phyloP scores from a whole-genome alignment of 2,888 invertebrate genomes.

The Biston stratarius region DNA sequence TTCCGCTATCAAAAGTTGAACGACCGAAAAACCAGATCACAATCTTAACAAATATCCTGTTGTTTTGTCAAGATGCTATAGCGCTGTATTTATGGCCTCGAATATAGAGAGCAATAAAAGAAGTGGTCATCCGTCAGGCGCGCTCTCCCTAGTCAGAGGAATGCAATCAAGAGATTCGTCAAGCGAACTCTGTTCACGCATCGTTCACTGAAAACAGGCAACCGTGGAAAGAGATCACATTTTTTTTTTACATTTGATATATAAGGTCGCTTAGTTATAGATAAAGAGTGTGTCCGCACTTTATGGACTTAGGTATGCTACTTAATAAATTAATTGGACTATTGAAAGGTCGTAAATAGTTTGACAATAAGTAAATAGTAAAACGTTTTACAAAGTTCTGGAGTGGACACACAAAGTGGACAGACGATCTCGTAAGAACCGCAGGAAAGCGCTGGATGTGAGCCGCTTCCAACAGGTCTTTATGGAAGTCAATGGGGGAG shows the following conservation, averaged over 20 bases:
- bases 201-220: constrained; percentile 58
- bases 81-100: constrained; percentile 63
- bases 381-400: too few species aligned
- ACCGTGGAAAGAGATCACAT: constrained; percentile 60
- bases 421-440: too few species aligned
- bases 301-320: constrained; percentile 4
- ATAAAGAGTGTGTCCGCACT: constrained; percentile 23
- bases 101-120: constrained; percentile 65
- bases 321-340: constrained; percentile 13
- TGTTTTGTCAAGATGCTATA: constrained; percentile 57
- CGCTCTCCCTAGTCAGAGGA: constrained; percentile 67
- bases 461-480: too few species aligned
- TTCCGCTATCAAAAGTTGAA: constrained; percentile 17
- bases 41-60: constrained; percentile 32
- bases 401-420: too few species aligned
- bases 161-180: constrained; percentile 80
- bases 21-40: constrained; percentile 17
- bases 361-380: neutral
- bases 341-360: neutral
- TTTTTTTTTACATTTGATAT: constrained; percentile 62
- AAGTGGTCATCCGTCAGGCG: constrained; percentile 73
- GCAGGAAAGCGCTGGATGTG: too few species aligned
- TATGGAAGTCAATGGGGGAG: too few species aligned
- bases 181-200: constrained; percentile 55
- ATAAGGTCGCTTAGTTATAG: constrained; percentile 52